Evolutionary conservation across 1,140 invertebrate species (phyloP).

Genomic region (roundworm (Caenorhabditis elegans)): WBcel235 BX284602.5:8018501-8019000

Average conservation of each 20-base stretch:
- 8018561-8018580: conserved; percentile 54
- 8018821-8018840: background rate
- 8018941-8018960: conserved; percentile 44
- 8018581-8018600: conserved; percentile 67
- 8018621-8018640: conserved; percentile 29
- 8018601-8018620: background rate
- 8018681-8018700: conserved; percentile 67
- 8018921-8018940: conserved; percentile 50
- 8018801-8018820: background rate
- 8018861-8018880: background rate
- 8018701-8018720: background rate
- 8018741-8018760: too few relatives aligned
- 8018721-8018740: background rate
- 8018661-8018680: conserved; percentile 68
- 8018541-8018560: conserved; percentile 12
- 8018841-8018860: conserved; percentile 68
- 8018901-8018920: conserved; percentile 49
- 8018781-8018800: background rate
- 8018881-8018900: background rate
- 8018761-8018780: too few relatives aligned
- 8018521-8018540: conserved; percentile 16
- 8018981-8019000: conserved; percentile 39
- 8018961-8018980: conserved; percentile 40
- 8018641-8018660: conserved; percentile 68
- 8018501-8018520: conserved; percentile 2